Base-by-base conservation (phyloP, 1,140 invertebrate genomes). In the Drusus annulatus region DNA sequence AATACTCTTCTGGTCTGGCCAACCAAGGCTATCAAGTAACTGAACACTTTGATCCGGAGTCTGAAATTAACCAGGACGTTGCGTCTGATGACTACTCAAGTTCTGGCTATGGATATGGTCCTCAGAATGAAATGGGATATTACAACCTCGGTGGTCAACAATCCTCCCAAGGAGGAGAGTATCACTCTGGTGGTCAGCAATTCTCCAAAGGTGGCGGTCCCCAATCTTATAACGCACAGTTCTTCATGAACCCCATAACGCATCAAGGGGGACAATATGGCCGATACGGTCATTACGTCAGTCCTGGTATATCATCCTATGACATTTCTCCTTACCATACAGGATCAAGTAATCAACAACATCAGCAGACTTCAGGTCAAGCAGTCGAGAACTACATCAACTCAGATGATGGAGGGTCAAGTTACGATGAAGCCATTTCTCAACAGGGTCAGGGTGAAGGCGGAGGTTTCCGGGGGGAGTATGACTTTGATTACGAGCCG, bases 1-100 rank as follows among this genome's bases (percentile, higher is more conserved):
- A 21, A 13, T 60, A 65, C 21, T 28, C 25, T 28, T 62, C 76
- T 0, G 21, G 21, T n/a, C 50, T 51, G 0, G 84, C 85, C 23
- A 36, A 63, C 19, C 13, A 51, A 10, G 79, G 82, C 0, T 88
- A 90, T 58, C 87, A 90, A 71, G 87, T 90, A 1, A 87, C 85
- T 0, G 89, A 90, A 69, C 84, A 88, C 45, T 87, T 86, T 0
- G 87, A 87, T 6, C 56, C 74, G 0, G 87, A 90, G 1, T 85
- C 84, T 1, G 86, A 89, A 3, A 52, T 23, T 2, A 10, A 19
- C 3, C 58, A 62, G 10, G 52, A 23, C 16, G 58, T 68, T 23
- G 58, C 73, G 31, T 21, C 19, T 10, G 17, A 69, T 36, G 80
- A 76, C 19, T 82, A 81, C 52, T 56, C 60, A 2, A 71, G 79